Percentiles rank a stretch among this genome's conserved stretches.
Evolutionary conservation across 1,140 invertebrate genomes (phyloP).

Genomic region (Camponotus vicinus): DNA sequence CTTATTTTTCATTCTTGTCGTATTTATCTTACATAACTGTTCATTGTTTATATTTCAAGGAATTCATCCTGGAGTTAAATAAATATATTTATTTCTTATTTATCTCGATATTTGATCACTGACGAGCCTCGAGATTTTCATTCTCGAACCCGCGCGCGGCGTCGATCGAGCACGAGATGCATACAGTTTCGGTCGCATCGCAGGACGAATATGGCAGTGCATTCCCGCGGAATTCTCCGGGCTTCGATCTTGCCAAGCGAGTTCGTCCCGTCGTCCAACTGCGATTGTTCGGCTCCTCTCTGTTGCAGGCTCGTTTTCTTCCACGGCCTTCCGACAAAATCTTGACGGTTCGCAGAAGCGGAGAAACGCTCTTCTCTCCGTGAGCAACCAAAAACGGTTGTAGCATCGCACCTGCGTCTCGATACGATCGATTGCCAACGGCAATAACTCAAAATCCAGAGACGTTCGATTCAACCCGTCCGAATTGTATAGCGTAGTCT

Average conservation of each 20-base stretch:
- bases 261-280: conserved; percentile 42
- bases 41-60: too few species aligned
- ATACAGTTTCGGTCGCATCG: not conserved
- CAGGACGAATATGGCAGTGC: conserved; percentile 50
- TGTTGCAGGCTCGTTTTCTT: conserved; percentile 13
- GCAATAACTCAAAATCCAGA: conserved; percentile 52
- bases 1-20: too few species aligned
- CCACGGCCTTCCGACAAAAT: conserved; percentile 30
- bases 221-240: conserved; percentile 63
- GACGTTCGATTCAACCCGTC: conserved; percentile 7
- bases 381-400: conserved; percentile 32
- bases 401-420: conserved; percentile 10
- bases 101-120: too few species aligned
- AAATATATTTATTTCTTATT: too few species aligned
- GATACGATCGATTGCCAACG: conserved; percentile 58
- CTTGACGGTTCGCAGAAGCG: conserved; percentile 26
- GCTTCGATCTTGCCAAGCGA: conserved; percentile 56
- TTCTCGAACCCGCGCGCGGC: conserved; percentile 33
- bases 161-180: conserved; percentile 23
- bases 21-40: too few species aligned
- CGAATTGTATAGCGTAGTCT: not conserved
- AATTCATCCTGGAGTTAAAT: too few species aligned
- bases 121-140: conserved; percentile 18
- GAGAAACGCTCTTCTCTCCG: not conserved
- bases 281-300: conserved; percentile 56